A percentile compares a stretch with the other conserved stretches of the same genome.
Evolutionary conservation across 1,140 invertebrate genomes (phyloP).

Genomic region (Araneus ventricosus): DNA sequence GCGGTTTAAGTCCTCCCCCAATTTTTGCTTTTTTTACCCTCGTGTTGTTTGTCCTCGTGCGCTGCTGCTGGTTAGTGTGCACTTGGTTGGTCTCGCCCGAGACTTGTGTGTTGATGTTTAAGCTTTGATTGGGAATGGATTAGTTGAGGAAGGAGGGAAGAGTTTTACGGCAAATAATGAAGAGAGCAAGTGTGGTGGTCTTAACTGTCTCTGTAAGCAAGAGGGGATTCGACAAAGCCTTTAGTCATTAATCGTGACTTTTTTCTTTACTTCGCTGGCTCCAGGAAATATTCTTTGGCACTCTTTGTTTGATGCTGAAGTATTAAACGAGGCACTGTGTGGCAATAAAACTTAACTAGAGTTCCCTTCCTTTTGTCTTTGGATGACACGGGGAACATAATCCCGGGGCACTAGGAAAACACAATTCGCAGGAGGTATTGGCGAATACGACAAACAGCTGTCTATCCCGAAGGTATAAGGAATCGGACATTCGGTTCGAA

Average conservation of each 20-base stretch:
- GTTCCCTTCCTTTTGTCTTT: background rate
- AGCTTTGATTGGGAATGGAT: constrained; percentile 71
- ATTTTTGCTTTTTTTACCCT: constrained; percentile 9
- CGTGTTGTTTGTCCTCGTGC: background rate
- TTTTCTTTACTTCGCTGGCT: background rate
- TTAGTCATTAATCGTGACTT: constrained; percentile 26
- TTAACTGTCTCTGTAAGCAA: constrained; percentile 62
- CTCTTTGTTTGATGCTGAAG: background rate
- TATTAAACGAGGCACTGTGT: constrained; percentile 8
- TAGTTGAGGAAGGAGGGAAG: constrained; percentile 21
- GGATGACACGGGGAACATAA: too few relatives aligned
- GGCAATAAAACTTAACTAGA: background rate
- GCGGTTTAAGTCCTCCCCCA: background rate
- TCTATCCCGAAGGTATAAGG: too few relatives aligned
- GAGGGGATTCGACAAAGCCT: constrained; percentile 24
- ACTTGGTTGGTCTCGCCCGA: background rate
- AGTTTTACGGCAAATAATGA: constrained; percentile 70
- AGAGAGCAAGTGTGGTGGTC: constrained; percentile 54
- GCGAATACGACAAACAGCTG: too few relatives aligned
- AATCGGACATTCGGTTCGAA: too few relatives aligned
- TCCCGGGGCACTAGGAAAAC: too few relatives aligned
- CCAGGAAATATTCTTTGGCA: background rate
- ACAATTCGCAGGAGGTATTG: too few relatives aligned
- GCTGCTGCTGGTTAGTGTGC: constrained; percentile 23
- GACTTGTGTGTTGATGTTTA: constrained; percentile 50